phyloP scores from a whole-genome alignment of 2,888 invertebrate species.

The Resseliella maxima region DNA sequence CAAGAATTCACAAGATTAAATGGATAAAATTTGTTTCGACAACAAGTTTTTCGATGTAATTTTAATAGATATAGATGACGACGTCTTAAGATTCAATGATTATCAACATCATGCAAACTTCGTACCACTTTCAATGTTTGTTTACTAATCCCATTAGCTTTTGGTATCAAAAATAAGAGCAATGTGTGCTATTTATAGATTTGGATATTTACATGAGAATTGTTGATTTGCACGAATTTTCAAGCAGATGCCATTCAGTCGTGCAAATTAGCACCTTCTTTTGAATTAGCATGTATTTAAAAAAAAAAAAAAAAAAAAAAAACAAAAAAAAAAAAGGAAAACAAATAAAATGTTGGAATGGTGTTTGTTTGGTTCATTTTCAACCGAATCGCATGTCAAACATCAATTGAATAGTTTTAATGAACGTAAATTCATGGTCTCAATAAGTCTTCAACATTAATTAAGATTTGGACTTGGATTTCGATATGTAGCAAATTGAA shows the following conservation, averaged over 20 bases:
- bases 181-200: background rate
- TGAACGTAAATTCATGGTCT: background rate
- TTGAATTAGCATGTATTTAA: conserved; percentile 12
- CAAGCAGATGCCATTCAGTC: background rate
- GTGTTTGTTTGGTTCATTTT: background rate
- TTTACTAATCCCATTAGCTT: background rate
- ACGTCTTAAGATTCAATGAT: background rate
- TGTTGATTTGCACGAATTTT: background rate
- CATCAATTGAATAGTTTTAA: background rate
- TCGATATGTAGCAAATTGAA: too few species aligned
- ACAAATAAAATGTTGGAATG: too few species aligned
- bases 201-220: background rate
- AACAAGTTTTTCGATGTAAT: conserved; percentile 21
- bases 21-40: background rate
- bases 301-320: too few species aligned
- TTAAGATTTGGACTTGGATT: background rate
- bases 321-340: too few species aligned
- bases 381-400: background rate
- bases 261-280: background rate
- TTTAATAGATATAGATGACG: too few species aligned
- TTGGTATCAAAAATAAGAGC: background rate
- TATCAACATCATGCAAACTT: background rate
- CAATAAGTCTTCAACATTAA: background rate
- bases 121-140: background rate
- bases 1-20: background rate